Evolutionary conservation across 2,888 invertebrate species (phyloP).

Genomic region (Pristionchus fissidentatus): DNA sequence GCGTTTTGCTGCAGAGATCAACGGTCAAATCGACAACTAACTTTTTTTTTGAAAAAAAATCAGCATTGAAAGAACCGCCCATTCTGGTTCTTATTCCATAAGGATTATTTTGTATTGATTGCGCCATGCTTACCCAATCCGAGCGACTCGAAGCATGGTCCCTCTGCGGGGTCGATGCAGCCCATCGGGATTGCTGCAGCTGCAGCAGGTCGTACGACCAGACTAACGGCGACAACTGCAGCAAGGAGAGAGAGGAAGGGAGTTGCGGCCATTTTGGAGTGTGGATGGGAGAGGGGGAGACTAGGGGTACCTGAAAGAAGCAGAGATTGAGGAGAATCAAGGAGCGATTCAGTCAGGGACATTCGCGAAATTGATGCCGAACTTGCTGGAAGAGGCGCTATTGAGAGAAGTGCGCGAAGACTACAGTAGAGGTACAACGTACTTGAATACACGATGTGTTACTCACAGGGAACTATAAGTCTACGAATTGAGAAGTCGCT

Average conservation of each 20-base stretch:
- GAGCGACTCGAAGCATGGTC: background rate
- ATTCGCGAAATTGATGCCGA: background rate
- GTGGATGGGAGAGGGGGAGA: background rate
- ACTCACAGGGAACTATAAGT: too few relatives aligned
- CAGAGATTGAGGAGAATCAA: background rate
- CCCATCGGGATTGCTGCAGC: background rate
- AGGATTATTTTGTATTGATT: too few relatives aligned
- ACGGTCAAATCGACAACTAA: background rate
- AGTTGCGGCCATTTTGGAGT: background rate
- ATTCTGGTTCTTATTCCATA: too few relatives aligned
- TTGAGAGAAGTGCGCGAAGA: background rate
- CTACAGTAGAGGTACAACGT: background rate
- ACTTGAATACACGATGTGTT: too few relatives aligned
- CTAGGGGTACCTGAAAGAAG: background rate
- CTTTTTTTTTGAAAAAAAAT: background rate
- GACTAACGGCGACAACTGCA: too few relatives aligned
- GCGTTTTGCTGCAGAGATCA: slow-evolving; percentile 1
- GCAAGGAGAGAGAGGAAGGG: background rate
- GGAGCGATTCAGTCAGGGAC: background rate
- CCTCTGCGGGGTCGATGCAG: background rate
- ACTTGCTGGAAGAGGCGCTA: background rate
- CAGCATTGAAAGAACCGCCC: background rate
- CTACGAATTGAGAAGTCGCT: too few relatives aligned
- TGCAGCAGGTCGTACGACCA: background rate
- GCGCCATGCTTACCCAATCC: background rate